These are phyloP conservation scores for Polyergus mexicanus DNA, from an alignment of 1,140 invertebrate genomes.

Conservation along the genomic window DNA sequence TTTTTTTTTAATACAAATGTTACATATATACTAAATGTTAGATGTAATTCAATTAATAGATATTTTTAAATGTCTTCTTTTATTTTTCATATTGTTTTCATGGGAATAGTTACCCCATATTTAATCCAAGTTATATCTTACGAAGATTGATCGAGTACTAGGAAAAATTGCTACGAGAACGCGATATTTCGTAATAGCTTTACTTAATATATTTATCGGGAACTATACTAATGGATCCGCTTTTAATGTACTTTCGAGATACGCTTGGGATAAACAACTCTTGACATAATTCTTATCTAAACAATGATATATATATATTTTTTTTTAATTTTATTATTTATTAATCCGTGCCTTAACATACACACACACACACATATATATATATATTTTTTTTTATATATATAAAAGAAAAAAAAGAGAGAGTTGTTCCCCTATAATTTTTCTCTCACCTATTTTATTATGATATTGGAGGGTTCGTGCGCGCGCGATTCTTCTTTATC, in stretches of 20 bases:
- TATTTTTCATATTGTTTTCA: neutral
- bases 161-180: neutral
- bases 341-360: too few species aligned
- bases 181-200: conserved; percentile 12
- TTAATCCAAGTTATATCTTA: neutral
- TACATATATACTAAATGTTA: neutral
- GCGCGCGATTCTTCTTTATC: neutral
- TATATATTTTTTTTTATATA: too few species aligned
- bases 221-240: neutral
- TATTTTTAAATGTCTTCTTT: neutral
- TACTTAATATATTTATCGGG: conserved; percentile 4
- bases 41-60: neutral
- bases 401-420: neutral
- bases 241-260: neutral
- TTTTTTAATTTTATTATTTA: too few species aligned
- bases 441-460: conserved; percentile 5
- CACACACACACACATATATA: neutral
- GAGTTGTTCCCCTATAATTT: neutral
- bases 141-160: conserved; percentile 12
- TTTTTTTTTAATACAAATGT: neutral
- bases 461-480: neutral
- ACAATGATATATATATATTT: neutral
- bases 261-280: neutral
- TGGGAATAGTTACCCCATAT: neutral
- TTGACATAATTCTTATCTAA: neutral